These are phyloP conservation scores for Pithys albifrons DNA, from an alignment of 2,113 vertebrate genomes.

Conservation along the genomic window DNA sequence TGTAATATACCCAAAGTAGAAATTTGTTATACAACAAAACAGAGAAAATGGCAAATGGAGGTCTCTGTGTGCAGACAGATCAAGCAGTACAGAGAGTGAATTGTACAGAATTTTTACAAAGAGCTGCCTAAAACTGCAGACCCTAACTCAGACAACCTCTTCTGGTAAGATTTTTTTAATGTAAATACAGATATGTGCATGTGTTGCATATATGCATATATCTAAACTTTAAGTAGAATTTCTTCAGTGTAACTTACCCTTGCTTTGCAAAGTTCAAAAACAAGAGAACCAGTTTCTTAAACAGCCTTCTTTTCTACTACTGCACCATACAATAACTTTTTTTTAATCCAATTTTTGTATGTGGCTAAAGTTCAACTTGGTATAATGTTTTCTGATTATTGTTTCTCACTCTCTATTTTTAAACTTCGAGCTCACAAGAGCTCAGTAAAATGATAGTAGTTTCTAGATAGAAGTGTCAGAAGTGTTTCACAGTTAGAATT, in stretches of 20 bases:
- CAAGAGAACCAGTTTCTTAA: background rate
- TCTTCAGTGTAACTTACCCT: background rate
- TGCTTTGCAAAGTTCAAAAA: background rate
- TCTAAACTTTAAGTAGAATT: background rate
- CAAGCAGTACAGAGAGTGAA: background rate
- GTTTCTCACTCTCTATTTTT: background rate
- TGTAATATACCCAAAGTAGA: background rate
- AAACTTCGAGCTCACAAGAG: background rate
- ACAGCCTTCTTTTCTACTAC: background rate
- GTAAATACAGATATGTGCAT: fast-evolving
- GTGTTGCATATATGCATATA: background rate
- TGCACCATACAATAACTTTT: background rate
- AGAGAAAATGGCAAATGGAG: background rate
- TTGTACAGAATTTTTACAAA: background rate
- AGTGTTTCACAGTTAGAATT: background rate
- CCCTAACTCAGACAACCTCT: background rate
- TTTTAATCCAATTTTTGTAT: background rate
- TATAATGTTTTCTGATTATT: background rate
- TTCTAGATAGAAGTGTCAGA: background rate
- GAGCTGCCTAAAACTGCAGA: background rate
- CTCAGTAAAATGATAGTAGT: background rate
- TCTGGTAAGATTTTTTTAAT: background rate
- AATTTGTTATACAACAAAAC: conserved; percentile 29
- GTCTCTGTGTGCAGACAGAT: background rate
- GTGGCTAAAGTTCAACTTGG: background rate